Evolutionary conservation across 2,797 vertebrate genomes (phyloP).

Genomic region (Eulemur coronatus): DNA sequence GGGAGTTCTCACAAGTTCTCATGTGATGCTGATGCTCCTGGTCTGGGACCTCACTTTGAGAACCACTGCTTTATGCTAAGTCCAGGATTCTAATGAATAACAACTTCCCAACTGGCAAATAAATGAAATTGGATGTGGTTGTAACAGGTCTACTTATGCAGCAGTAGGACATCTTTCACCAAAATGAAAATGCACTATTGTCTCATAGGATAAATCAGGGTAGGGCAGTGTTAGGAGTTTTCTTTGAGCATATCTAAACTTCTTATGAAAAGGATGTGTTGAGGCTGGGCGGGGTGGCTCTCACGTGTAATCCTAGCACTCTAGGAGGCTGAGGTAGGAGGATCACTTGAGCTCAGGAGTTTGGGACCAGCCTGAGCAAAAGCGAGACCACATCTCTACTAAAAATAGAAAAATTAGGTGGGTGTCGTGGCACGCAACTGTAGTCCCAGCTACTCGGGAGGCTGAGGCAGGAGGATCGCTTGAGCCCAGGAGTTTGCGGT

Average conservation of each 20-base stretch:
- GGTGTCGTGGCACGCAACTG: too few species aligned
- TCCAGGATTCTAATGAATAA: not conserved
- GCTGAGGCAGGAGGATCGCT: too few species aligned
- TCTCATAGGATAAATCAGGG: not conserved
- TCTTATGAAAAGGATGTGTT: not conserved
- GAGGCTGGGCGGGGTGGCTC: too few species aligned
- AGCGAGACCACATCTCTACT: too few species aligned
- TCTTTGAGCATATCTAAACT: not conserved
- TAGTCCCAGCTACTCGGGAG: too few species aligned
- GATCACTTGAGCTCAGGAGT: too few species aligned
- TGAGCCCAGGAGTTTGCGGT: too few species aligned
- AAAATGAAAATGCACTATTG: not conserved
- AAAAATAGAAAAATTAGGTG: too few species aligned
- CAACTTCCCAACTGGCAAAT: not conserved
- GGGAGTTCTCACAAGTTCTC: not conserved
- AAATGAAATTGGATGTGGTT: rapidly evolving
- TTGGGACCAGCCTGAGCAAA: too few species aligned
- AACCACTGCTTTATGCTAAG: not conserved
- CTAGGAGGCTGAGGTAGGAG: too few species aligned
- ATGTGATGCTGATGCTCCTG: not conserved
- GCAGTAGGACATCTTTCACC: not conserved
- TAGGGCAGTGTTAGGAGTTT: not conserved
- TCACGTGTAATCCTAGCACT: too few species aligned
- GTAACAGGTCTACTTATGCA: not conserved
- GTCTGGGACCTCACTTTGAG: not conserved